Evolutionary conservation across 1,140 invertebrate species (phyloP), one percentile per base, ranked within the genome.

Genomic region (Diorhabda sublineata): DNA sequence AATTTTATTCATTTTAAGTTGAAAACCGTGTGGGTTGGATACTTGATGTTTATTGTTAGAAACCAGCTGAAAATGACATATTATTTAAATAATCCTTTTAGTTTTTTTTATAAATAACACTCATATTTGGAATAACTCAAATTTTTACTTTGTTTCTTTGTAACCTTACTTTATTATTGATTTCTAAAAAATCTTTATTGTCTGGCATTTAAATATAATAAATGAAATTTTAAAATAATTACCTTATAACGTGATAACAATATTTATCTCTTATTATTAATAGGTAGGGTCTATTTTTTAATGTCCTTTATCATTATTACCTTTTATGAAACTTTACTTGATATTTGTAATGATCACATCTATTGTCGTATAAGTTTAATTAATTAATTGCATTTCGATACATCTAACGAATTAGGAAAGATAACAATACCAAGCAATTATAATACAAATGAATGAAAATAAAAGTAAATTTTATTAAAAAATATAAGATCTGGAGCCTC

Each of bases 1-100:
- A 52, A 81, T 81, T 81, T 81, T 81, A 81, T 81, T 77, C 79
- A 80, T 80, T 81, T 81, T 79, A 77, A 75, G 71, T 72, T 72
- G 80, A 79, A 80, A 79, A 75, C 74, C 73, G 74, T 74, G 73
- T 75, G 73, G 72, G 73, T 68, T 61, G 72, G 70, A 67, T 74
- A 69, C 69, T 69, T 67, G 74, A 63, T 66, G 64, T 69, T 72
- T 71, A 68, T 69, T 58, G 68, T 63, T 64, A 56, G 47, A 72
- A 75, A 74, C 66, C 60, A 66, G 41, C 65, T 63, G 67, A 74
- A 74, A 75, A 67, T 58, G 59, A 61, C 45, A 52, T 66, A 73
- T 76, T 52, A 52, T 8, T 76, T 70, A 42, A 43, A 70, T n/a
- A 45, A 62, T 6, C n/a, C 7, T 9, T 44, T 42, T 58, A 3